phyloP scores from a whole-genome alignment of 2,888 invertebrate genomes.

The Oligia strigilis region DNA sequence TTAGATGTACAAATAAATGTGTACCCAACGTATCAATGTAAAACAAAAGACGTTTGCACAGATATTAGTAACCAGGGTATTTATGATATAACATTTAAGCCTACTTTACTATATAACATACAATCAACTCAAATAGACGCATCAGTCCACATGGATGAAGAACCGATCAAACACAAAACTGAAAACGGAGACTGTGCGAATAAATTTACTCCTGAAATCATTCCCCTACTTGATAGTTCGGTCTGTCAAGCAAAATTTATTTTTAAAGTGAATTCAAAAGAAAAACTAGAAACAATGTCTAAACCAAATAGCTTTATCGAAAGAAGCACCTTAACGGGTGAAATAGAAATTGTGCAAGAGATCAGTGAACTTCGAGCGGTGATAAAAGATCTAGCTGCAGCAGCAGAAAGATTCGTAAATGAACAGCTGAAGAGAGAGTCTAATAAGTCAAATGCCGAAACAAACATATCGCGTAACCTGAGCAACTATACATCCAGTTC shows the following conservation, averaged over 20 bases:
- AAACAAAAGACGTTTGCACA: constrained; percentile 57
- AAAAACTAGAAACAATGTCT: constrained; percentile 52
- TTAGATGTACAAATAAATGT: constrained; percentile 80
- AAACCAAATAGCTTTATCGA: constrained; percentile 48
- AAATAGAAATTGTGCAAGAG: constrained; percentile 75
- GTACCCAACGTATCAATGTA: constrained; percentile 65
- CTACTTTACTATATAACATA: constrained; percentile 42
- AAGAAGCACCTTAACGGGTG: constrained; percentile 63
- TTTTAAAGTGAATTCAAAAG: constrained; percentile 64
- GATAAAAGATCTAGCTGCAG: constrained; percentile 76
- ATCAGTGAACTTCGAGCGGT: constrained; percentile 78
- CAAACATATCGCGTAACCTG: constrained; percentile 42
- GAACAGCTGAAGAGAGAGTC: constrained; percentile 69
- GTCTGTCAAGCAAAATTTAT: constrained; percentile 77
- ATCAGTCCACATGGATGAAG: constrained; percentile 19
- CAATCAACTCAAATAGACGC: constrained; percentile 31
- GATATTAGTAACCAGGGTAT: constrained; percentile 41
- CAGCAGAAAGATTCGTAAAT: constrained; percentile 75
- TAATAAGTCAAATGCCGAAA: constrained; percentile 46
- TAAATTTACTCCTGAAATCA: constrained; percentile 69
- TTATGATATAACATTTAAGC: constrained; percentile 45
- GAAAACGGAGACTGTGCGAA: constrained; percentile 22
- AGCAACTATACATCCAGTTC: constrained; percentile 51
- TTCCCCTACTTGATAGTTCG: constrained; percentile 80
- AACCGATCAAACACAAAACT: constrained; percentile 31